Base-by-base conservation (phyloP, 2,113 vertebrate genomes). In the Hippocampus mohnikei region DNA sequence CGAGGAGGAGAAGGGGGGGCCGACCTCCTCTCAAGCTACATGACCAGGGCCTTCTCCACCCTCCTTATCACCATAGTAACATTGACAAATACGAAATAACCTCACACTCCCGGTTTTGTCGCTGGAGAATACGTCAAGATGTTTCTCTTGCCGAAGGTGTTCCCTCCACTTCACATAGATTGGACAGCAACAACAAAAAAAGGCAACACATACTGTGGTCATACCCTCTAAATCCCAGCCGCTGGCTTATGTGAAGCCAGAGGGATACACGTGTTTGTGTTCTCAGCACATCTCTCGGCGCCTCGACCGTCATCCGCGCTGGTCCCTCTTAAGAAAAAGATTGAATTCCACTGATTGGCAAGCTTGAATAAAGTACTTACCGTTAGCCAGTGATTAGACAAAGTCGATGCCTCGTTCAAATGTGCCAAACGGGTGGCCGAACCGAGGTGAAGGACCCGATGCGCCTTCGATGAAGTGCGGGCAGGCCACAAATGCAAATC, bases 191-290 rank as follows among this genome's bases (percentile, higher is more conserved):
- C 66, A 67, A 86, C 82, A 87, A 88, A 85, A 82, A 63, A 70
- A 61, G 72, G 33, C 73, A 84, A 83, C 78, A 86, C 82, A 84
- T 76, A 88, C 33, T 37, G 33, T 6, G 33, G 5, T 37, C 33
- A 86, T 90, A 88, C 88, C 85, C 86, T 82, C 71, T 83, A 90
- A 92, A 91, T 91, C 89, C 87, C 71, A 5, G 63, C 55, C 61
- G 64, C 65, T 69, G 82, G 91, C 87, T 92, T 91, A 92, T 81
- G 86, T 90, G 91, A 90, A 91, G 88, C 78, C 85, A 78, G 89
- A 55, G 48, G 58, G 71, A 63, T 65, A 23, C 65, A 81, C 76
- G 78, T 72, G 78, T 83, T 78, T 21, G 78, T 78, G 81, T 84
- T 81, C 85, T 77, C 75, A 1, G 74, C 25, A 2, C 64, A 72